Conservation (phyloP, 1,140 invertebrate species). For the Caenorhabditis inopinata region DNA sequence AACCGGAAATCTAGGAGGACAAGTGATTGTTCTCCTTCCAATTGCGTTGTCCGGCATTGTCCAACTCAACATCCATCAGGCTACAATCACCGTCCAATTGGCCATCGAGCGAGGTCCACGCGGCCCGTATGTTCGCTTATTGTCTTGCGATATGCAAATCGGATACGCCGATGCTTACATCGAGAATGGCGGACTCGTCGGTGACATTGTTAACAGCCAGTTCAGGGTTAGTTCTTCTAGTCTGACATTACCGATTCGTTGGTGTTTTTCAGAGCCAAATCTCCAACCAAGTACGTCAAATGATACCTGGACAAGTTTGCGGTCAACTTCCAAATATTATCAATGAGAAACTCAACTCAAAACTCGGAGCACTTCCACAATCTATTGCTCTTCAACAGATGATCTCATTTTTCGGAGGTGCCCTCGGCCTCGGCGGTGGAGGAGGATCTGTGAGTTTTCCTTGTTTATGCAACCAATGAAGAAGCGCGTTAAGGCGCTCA, state of each 20-base stretch:
- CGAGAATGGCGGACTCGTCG: conserved; percentile 63
- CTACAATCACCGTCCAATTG: conserved; percentile 56
- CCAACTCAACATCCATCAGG: conserved; percentile 63
- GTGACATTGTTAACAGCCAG: conserved; percentile 64
- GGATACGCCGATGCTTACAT: conserved; percentile 65
- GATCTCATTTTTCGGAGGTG: conserved; percentile 46
- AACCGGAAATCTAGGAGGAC: conserved; percentile 63
- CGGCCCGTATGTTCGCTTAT: conserved; percentile 53
- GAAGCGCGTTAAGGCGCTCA: no score
- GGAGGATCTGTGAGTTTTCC: background rate
- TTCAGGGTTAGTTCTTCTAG: conserved; percentile 53
- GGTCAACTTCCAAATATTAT: conserved; percentile 54
- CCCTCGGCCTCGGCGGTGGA: conserved; percentile 23
- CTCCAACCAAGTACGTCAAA: conserved; percentile 53
- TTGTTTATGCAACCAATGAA: no score
- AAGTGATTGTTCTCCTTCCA: conserved; percentile 62
- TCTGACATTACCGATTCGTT: background rate
- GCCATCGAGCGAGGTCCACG: conserved; percentile 52
- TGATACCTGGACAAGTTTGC: conserved; percentile 59
- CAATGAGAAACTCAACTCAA: conserved; percentile 61
- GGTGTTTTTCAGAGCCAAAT: conserved; percentile 54
- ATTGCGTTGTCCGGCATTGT: conserved; percentile 61
- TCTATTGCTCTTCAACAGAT: conserved; percentile 59
- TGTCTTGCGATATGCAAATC: conserved; percentile 53
- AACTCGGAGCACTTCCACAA: conserved; percentile 58